A percentile compares a stretch with the other conserved stretches of the same genome.
phyloP scores from a whole-genome alignment of 2,113 vertebrate species.

The Delphinus delphis region DNA sequence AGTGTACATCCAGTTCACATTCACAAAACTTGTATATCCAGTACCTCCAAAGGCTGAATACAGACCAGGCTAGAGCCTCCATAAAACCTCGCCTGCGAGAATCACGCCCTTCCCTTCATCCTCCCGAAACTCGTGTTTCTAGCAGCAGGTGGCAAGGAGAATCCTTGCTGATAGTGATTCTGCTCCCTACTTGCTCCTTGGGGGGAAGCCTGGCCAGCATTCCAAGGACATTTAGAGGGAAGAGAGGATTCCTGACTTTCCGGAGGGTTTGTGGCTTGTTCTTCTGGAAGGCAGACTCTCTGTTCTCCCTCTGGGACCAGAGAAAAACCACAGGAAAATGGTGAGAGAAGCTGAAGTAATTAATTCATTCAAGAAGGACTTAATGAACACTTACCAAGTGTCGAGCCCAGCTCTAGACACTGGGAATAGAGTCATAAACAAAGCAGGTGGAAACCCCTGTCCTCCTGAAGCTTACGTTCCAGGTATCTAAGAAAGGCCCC shows the following conservation, averaged over 20 bases:
- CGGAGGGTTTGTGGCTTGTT: not conserved
- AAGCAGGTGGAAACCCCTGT: not conserved
- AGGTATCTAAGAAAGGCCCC: not conserved
- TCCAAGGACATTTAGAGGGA: not conserved
- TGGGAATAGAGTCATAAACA: not conserved
- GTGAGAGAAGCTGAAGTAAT: slow-evolving; percentile 34
- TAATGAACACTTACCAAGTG: not conserved
- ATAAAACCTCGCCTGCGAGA: not conserved
- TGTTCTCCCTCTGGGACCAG: slow-evolving; percentile 16
- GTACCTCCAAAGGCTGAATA: not conserved
- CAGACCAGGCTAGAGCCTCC: not conserved
- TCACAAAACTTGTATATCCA: not conserved
- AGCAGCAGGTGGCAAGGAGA: not conserved
- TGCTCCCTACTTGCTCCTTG: not conserved
- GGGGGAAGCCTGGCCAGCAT: not conserved
- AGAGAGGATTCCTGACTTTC: slow-evolving; percentile 3
- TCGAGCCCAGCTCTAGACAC: not conserved
- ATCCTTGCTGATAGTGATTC: not conserved
- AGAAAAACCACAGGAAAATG: slow-evolving; percentile 38
- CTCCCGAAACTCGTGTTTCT: not conserved
- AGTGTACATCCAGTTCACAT: not conserved
- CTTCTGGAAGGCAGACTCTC: slow-evolving; percentile 31
- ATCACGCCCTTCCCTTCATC: not conserved
- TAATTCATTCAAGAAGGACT: slow-evolving; percentile 28
- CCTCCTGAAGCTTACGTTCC: not conserved